Evolutionary conservation across 2,888 invertebrate species (phyloP).

Genomic region (Pelosia muscerda): DNA sequence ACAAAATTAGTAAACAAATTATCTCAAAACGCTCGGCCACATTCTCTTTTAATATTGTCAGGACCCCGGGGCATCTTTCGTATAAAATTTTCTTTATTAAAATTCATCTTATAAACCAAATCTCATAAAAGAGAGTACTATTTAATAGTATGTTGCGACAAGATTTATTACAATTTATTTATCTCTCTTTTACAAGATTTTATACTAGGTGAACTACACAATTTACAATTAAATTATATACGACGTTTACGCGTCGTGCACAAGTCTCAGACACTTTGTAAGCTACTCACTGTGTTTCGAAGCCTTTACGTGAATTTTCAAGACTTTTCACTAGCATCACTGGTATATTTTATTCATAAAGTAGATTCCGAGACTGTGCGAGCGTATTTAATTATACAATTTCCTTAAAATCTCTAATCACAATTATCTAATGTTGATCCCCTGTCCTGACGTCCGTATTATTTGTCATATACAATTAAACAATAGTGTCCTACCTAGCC

Average conservation of each 20-base stretch:
- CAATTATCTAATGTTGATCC: conserved; percentile 17
- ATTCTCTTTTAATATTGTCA: conserved; percentile 47
- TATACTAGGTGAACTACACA: conserved; percentile 26
- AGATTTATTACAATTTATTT: conserved; percentile 7
- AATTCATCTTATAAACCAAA: conserved; percentile 30
- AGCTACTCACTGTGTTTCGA: conserved; percentile 2
- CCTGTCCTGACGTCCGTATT: conserved; percentile 20
- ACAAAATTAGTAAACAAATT: conserved; percentile 38
- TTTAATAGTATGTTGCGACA: conserved; percentile 20
- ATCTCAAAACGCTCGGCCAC: conserved; percentile 41
- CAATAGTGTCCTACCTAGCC: conserved; percentile 11
- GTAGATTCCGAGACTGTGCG: background rate
- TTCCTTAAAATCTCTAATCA: conserved; percentile 15
- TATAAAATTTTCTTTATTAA: conserved; percentile 21
- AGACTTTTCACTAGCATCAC: background rate
- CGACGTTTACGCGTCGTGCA: conserved; percentile 4
- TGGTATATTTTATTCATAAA: background rate
- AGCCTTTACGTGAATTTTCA: background rate
- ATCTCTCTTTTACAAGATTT: conserved; percentile 22
- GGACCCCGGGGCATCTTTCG: conserved; percentile 40
- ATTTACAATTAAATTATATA: conserved; percentile 24
- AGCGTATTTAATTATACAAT: conserved; percentile 15
- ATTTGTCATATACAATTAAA: conserved; percentile 12
- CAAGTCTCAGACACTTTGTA: background rate
- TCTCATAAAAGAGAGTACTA: conserved; percentile 20